phyloP scores from a whole-genome alignment of 2,113 vertebrate genomes.

The Cyprinus carpio region DNA sequence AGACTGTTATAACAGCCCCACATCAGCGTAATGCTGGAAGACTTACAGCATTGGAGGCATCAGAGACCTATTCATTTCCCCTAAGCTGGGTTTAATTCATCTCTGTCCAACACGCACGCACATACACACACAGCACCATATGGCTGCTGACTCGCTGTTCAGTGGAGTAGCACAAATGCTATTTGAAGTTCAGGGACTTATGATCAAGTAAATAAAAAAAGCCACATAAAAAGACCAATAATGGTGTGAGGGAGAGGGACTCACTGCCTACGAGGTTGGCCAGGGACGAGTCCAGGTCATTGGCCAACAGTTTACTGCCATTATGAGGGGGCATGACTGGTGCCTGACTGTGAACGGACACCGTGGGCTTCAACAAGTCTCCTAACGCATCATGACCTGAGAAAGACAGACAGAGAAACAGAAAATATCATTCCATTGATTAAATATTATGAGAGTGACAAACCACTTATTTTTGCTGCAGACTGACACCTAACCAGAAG shows the following conservation, averaged over 20 bases:
- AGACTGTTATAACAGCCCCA: slow-evolving; percentile 15
- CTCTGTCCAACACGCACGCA: background rate
- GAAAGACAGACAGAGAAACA: background rate
- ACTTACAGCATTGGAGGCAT: slow-evolving; percentile 13
- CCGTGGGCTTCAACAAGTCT: slow-evolving; percentile 82
- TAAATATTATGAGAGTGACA: background rate
- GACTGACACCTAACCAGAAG: background rate
- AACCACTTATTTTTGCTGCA: background rate
- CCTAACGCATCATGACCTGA: slow-evolving; percentile 79
- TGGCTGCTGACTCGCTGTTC: slow-evolving; percentile 24
- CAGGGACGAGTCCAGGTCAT: slow-evolving; percentile 83
- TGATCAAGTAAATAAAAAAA: slow-evolving; percentile 26
- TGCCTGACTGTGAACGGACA: slow-evolving; percentile 72
- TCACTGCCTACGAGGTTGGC: slow-evolving; percentile 85
- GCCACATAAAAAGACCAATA: background rate
- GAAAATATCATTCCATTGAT: background rate
- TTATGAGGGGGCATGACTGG: slow-evolving; percentile 65
- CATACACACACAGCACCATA: background rate
- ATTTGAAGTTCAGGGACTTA: slow-evolving; percentile 29
- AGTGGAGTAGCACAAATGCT: slow-evolving; percentile 5
- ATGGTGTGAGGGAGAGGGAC: slow-evolving; percentile 50
- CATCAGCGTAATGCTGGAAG: slow-evolving; percentile 12
- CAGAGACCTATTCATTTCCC: slow-evolving; percentile 30
- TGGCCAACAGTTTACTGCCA: slow-evolving; percentile 79
- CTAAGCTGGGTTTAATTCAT: slow-evolving; percentile 35